Base-by-base conservation (phyloP, 1,140 invertebrate species). In the Steinernema khuongi region DNA sequence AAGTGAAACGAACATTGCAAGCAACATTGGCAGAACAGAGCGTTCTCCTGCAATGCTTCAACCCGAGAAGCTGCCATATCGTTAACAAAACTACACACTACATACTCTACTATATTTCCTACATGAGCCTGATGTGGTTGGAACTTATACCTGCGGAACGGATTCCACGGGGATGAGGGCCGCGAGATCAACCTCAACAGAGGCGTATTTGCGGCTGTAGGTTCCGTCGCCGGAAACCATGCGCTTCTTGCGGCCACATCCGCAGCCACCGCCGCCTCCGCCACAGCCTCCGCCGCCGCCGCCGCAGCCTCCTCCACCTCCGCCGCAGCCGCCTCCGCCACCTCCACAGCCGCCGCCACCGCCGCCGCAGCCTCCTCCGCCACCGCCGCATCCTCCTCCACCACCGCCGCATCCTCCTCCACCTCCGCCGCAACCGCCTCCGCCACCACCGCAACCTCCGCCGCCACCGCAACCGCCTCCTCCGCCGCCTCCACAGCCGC, bases 121-220 rank as follows among this genome's bases (percentile, higher is more conserved):
- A 60, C 14, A n/a, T 60, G 50, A 60, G 50, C 50, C 50, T 60
- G 50, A 60, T 26, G 50, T n/a, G n/a, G n/a, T 22, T 14, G 4
- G 22, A 26, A 14, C 14, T 60, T 60, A 60, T 26, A 22, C 50
- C 22, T 14, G 4, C 4, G 50, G 11, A 60, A 22, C 50, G 11
- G 50, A 22, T 14, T 60, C 50, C 7, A 60, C 11, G 22, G 50
- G 50, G 26, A 60, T 26, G 50, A 60, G 22, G 22, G 50, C 50
- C 11, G 22, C 50, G 50, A 60, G 50, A 60, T 60, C 50, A 22
- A 60, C 50, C 26, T 60, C 50, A 60, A 22, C 50, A 17, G 50
- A 60, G 50, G 19, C 50, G 50, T 60, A 60, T 22, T 60, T 60
- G 50, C 50, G 50, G 26, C 50, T 60, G 50, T 60, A 60, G 50